A percentile compares a stretch with the other conserved stretches of the same genome.
Evolutionary conservation across 2,113 vertebrate species (phyloP).

Genomic region (Probosciger aterrimus): DNA sequence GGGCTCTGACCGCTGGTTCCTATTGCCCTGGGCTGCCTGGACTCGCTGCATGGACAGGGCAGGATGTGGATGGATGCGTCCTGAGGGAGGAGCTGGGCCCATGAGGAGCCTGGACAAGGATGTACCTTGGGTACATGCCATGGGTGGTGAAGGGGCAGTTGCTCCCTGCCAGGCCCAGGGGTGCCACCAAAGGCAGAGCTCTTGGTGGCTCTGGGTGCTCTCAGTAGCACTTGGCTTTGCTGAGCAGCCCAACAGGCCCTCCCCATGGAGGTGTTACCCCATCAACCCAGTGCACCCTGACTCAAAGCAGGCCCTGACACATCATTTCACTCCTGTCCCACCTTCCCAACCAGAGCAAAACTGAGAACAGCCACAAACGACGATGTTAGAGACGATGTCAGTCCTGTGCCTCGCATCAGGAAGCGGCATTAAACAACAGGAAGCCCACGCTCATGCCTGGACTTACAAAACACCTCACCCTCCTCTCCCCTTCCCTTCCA

Average conservation of each 20-base stretch:
- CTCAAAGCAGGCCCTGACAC: background rate
- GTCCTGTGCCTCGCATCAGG: constrained; percentile 30
- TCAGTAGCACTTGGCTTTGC: background rate
- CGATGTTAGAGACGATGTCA: background rate
- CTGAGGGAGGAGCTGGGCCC: background rate
- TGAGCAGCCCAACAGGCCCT: background rate
- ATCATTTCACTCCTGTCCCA: background rate
- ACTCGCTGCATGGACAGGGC: background rate
- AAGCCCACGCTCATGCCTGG: background rate
- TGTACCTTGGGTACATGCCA: background rate
- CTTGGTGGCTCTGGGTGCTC: background rate
- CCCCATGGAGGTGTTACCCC: background rate
- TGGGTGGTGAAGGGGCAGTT: background rate
- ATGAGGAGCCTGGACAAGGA: background rate
- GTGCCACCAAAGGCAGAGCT: background rate
- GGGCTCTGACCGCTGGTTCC: background rate
- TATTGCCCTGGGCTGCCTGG: background rate
- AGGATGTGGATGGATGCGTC: background rate
- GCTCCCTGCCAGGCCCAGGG: background rate
- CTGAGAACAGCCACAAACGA: background rate
- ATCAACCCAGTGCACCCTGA: background rate
- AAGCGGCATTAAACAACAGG: constrained; percentile 63
- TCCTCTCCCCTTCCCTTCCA: constrained; percentile 24
- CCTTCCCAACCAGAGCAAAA: background rate
- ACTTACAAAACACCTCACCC: constrained; percentile 44